phyloP scores from a whole-genome alignment of 2,113 vertebrate species.

The Rhea americana region DNA sequence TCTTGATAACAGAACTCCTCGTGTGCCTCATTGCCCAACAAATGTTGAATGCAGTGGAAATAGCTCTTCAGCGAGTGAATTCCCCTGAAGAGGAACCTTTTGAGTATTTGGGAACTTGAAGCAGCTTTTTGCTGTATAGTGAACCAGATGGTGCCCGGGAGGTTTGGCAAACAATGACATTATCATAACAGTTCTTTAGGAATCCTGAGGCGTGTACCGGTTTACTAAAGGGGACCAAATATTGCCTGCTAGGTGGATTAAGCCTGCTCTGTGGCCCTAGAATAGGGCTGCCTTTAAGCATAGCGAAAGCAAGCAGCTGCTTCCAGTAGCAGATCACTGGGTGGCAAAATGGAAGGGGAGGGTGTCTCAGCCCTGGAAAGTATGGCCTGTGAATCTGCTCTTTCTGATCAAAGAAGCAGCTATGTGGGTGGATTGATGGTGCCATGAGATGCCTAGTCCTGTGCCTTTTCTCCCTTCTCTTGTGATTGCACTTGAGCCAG shows the following conservation, averaged over 20 bases:
- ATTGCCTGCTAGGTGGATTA: too few species aligned
- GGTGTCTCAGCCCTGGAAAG: background rate
- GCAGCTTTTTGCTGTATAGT: background rate
- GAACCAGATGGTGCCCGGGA: background rate
- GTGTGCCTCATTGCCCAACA: background rate
- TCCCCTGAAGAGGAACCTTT: background rate
- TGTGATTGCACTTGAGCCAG: background rate
- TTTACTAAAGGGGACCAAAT: background rate
- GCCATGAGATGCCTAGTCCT: accelerated
- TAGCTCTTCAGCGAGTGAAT: background rate
- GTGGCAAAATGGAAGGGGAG: background rate
- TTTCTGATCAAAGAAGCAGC: background rate
- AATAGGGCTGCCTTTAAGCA: background rate
- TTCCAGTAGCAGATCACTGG: background rate
- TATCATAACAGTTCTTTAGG: background rate
- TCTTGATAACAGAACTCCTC: background rate
- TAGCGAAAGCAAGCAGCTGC: background rate
- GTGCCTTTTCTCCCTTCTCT: background rate
- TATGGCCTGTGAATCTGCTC: background rate
- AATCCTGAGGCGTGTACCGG: background rate
- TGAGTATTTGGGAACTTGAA: background rate
- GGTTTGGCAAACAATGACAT: too few species aligned
- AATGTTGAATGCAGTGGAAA: background rate
- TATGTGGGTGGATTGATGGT: background rate
- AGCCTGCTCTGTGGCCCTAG: background rate